Evolutionary conservation across 2,797 vertebrate genomes (phyloP).

Genomic region (Kryptopterus vitreolus): DNA sequence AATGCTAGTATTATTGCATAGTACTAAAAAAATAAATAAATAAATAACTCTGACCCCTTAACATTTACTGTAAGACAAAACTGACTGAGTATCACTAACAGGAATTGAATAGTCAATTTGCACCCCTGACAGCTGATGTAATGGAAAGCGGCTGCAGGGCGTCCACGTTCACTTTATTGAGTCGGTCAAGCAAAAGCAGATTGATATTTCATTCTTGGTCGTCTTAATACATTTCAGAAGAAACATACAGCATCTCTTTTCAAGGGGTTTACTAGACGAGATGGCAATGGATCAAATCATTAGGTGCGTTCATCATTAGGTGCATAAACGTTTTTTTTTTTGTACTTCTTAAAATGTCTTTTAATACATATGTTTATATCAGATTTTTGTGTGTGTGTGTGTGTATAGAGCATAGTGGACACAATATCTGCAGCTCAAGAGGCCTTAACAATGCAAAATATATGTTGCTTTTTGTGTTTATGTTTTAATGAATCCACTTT

Average conservation of each 20-base stretch:
- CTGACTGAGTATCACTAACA: not conserved
- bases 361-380: not conserved
- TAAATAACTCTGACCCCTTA: not conserved
- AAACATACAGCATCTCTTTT: not conserved
- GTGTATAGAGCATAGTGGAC: slow-evolving; percentile 7
- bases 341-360: slow-evolving; percentile 4
- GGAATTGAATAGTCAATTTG: not conserved
- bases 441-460: slow-evolving; percentile 44
- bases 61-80: not conserved
- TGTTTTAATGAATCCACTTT: not conserved
- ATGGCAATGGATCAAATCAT: not conserved
- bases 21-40: not conserved
- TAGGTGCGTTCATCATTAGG: not conserved
- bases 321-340: slow-evolving; percentile 31
- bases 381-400: slow-evolving; percentile 10
- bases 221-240: slow-evolving; percentile 34
- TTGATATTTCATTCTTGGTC: not conserved
- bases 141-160: slow-evolving; percentile 11
- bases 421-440: slow-evolving; percentile 30
- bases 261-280: not conserved
- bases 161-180: not conserved
- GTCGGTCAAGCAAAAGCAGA: not conserved
- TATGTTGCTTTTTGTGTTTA: slow-evolving; percentile 19
- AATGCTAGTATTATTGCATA: not conserved
- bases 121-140: not conserved